These are phyloP conservation scores for Dolichallabes microphthalmus DNA, from an alignment of 2,113 vertebrate genomes.

Conservation along the genomic window DNA sequence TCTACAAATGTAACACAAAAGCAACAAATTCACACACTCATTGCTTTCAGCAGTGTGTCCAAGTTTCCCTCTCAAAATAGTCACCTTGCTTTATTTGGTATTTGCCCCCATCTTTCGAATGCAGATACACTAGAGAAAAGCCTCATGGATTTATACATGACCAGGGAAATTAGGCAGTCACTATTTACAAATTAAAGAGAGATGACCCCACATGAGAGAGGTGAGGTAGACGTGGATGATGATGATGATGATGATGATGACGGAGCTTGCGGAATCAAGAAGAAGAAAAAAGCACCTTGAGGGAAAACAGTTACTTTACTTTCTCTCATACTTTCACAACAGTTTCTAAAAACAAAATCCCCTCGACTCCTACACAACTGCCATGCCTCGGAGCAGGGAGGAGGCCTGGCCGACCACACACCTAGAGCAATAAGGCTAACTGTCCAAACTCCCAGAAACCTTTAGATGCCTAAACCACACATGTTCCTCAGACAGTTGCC, in stretches of 20 bases:
- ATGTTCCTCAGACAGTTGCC: conserved; percentile 26
- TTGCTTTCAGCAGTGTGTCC: not conserved
- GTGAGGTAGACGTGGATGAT: not conserved
- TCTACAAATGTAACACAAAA: not conserved
- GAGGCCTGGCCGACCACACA: conserved; percentile 17
- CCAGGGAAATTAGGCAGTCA: not conserved
- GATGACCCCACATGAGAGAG: not conserved
- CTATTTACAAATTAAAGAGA: not conserved
- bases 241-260: not conserved
- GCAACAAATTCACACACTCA: not conserved
- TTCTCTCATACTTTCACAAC: not conserved
- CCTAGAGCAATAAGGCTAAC: conserved; percentile 15
- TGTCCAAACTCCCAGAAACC: conserved; percentile 17
- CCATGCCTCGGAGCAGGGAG: not conserved
- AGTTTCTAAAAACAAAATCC: conserved; percentile 13
- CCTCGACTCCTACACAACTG: not conserved
- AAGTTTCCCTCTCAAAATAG: not conserved
- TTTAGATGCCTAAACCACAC: conserved; percentile 41
- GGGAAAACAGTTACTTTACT: not conserved
- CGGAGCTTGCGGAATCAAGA: not conserved
- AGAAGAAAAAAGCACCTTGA: not conserved
- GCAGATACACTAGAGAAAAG: not conserved
- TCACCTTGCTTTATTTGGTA: not conserved
- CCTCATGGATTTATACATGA: not conserved
- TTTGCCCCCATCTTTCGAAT: not conserved